These are phyloP conservation scores for Odontophorus gujanensis DNA, from an alignment of 2,113 vertebrate species.

Conservation along the genomic window DNA sequence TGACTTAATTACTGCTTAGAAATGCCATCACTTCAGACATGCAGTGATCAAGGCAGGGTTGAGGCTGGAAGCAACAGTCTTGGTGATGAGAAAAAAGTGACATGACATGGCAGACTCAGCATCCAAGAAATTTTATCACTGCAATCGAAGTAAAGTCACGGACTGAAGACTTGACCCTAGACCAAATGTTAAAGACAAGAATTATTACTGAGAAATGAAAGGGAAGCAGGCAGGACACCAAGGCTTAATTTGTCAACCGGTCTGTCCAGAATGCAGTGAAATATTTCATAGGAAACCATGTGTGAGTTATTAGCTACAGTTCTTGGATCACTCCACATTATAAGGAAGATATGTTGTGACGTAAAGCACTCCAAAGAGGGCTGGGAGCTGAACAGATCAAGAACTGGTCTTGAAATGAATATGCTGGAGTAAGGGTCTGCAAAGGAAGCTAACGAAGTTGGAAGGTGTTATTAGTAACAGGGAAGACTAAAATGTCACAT, in stretches of 20 bases:
- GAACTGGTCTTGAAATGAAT: background rate
- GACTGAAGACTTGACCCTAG: background rate
- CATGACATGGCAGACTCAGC: background rate
- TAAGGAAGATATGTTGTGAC: background rate
- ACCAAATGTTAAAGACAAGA: background rate
- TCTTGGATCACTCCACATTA: background rate
- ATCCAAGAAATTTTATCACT: background rate
- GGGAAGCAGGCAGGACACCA: background rate
- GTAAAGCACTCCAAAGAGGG: background rate
- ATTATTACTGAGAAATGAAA: background rate
- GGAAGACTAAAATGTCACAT: fast-evolving
- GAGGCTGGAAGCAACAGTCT: background rate
- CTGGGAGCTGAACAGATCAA: background rate
- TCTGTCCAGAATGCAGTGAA: background rate
- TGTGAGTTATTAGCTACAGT: background rate
- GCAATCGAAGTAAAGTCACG: background rate
- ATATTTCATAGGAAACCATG: fast-evolving
- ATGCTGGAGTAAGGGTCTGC: background rate
- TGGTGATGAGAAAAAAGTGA: background rate
- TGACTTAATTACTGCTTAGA: background rate
- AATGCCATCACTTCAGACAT: background rate
- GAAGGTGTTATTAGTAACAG: background rate
- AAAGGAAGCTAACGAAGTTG: fast-evolving
- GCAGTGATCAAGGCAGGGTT: background rate
- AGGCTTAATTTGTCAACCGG: background rate